These are phyloP conservation scores for Lipotes vexillifer DNA, from an alignment of 2,113 vertebrate species.

Conservation along the genomic window DNA sequence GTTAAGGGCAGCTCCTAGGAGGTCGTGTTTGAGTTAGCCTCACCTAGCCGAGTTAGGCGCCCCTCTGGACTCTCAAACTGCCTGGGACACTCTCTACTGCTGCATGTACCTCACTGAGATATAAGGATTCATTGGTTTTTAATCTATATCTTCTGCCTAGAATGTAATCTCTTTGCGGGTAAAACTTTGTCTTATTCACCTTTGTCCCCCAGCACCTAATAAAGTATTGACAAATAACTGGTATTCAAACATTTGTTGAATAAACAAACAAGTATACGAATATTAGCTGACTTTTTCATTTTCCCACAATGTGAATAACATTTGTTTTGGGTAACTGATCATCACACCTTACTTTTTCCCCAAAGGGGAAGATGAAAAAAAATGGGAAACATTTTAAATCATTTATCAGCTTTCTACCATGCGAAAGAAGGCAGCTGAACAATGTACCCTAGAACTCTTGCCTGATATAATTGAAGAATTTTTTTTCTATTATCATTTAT, in stretches of 20 bases:
- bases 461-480: slow-evolving; percentile 61
- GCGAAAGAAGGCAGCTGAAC: slow-evolving; percentile 45
- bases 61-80: neutral
- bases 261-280: neutral
- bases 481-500: slow-evolving; percentile 72
- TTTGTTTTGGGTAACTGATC: slow-evolving; percentile 42
- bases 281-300: slow-evolving; percentile 39
- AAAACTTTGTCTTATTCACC: neutral
- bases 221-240: neutral
- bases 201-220: neutral
- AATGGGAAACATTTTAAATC: neutral
- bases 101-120: neutral
- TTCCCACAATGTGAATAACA: slow-evolving; percentile 14
- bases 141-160: neutral
- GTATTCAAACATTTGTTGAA: slow-evolving; percentile 2
- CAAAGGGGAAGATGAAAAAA: neutral
- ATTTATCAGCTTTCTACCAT: slow-evolving; percentile 46
- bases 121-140: neutral
- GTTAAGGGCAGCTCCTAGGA: neutral
- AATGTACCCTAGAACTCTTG: slow-evolving; percentile 40
- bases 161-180: neutral
- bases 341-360: neutral
- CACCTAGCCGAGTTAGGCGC: neutral
- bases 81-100: neutral
- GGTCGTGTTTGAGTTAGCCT: neutral